A percentile compares a stretch with the other conserved stretches of the same genome.
phyloP scores from a whole-genome alignment of 2,888 invertebrate species.

The Mimas tiliae region DNA sequence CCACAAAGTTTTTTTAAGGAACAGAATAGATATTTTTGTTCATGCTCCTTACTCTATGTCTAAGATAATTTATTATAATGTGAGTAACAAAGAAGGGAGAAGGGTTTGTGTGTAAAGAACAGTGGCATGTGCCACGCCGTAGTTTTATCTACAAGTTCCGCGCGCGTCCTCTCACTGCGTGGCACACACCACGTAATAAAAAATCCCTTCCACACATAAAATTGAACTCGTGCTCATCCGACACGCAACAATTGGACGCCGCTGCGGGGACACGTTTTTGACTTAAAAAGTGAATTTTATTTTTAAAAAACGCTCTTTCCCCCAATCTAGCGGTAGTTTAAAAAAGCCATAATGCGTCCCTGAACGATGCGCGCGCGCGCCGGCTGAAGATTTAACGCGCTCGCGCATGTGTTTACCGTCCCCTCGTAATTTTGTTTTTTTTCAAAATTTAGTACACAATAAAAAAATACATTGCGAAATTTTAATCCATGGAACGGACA shows the following conservation, averaged over 20 bases:
- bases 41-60: not conserved
- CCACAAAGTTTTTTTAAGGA: not conserved
- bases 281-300: conserved; percentile 79
- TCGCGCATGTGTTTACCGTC: conserved; percentile 83
- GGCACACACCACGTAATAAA: conserved; percentile 79
- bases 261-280: conserved; percentile 79
- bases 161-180: conserved; percentile 47
- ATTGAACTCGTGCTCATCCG: conserved; percentile 83
- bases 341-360: conserved; percentile 80
- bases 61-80: not conserved
- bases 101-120: conserved; percentile 59
- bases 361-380: conserved; percentile 69
- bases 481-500: conserved; percentile 71
- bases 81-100: conserved; percentile 27
- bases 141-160: conserved; percentile 32
- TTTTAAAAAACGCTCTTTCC: conserved; percentile 79
- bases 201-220: conserved; percentile 79
- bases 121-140: conserved; percentile 53
- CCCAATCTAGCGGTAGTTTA: conserved; percentile 71
- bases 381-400: conserved; percentile 85
- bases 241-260: conserved; percentile 83
- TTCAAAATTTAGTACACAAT: conserved; percentile 73
- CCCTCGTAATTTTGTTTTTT: conserved; percentile 80
- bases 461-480: conserved; percentile 69
- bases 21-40: not conserved